Percentiles rank a stretch among this genome's conserved stretches.
phyloP scores from a whole-genome alignment of 2,797 vertebrate species.

The Siniperca obscura region DNA sequence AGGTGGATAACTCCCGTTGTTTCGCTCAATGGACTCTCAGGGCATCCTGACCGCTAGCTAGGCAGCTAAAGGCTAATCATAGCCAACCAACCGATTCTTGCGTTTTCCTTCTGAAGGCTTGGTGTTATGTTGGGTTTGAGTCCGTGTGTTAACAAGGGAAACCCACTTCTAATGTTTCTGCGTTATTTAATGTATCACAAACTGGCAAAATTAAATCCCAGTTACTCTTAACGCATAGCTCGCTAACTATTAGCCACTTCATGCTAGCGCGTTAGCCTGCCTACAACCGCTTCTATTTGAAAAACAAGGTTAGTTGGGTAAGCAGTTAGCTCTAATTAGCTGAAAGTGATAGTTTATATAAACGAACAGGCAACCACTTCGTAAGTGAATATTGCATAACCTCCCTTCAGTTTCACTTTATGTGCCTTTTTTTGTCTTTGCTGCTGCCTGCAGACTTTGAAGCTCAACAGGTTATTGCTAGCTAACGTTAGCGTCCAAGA shows the following conservation, averaged over 20 bases:
- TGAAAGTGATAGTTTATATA: conserved; percentile 9
- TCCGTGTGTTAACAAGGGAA: background rate
- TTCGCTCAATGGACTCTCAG: conserved; percentile 70
- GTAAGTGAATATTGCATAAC: background rate
- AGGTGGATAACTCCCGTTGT: conserved; percentile 81
- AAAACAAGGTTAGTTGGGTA: conserved; percentile 44
- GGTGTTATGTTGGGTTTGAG: background rate
- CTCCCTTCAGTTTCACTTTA: background rate
- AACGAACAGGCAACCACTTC: background rate
- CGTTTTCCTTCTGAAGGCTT: accelerated
- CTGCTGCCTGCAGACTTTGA: conserved; percentile 38
- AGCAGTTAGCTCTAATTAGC: conserved; percentile 32
- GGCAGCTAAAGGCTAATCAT: conserved; percentile 63
- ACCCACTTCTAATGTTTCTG: accelerated
- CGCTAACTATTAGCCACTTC: conserved; percentile 62
- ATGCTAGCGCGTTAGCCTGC: conserved; percentile 66
- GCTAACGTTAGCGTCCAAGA: conserved; percentile 53
- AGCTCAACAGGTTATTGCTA: conserved; percentile 78
- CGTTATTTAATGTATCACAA: background rate
- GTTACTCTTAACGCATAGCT: background rate
- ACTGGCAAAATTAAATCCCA: background rate
- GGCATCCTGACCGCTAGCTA: conserved; percentile 65
- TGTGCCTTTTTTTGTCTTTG: background rate
- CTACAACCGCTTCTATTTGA: conserved; percentile 38
- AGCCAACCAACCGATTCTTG: background rate